Conservation (phyloP, 2,113 vertebrate species). For the Seriola quinqueradiata region DNA sequence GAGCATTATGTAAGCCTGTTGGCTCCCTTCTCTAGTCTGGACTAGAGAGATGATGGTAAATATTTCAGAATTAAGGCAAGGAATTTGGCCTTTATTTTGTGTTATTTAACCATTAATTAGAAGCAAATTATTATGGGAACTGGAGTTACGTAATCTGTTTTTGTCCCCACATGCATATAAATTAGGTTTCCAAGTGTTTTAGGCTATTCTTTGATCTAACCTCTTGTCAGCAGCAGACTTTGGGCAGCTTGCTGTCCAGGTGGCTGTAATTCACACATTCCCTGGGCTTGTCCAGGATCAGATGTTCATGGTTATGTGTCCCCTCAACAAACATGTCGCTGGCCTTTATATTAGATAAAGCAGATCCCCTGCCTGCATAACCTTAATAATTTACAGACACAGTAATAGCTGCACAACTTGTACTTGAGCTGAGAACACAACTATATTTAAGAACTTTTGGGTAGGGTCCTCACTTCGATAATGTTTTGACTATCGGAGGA, state of each 20-base stretch:
- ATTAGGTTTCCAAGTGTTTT: conserved; percentile 37
- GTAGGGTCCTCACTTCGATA: too few species aligned
- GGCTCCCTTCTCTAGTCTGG: neutral
- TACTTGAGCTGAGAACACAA: conserved; percentile 26
- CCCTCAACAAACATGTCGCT: conserved; percentile 51
- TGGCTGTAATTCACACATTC: conserved; percentile 58
- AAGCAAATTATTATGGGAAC: conserved; percentile 22
- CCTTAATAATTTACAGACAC: conserved; percentile 65
- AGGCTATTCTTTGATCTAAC: conserved; percentile 56
- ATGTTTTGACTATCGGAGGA: too few species aligned
- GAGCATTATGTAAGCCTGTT: conserved; percentile 50
- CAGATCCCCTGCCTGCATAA: conserved; percentile 38
- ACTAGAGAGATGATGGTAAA: neutral
- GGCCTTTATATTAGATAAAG: conserved; percentile 40
- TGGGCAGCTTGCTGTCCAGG: conserved; percentile 53
- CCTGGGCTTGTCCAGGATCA: conserved; percentile 52
- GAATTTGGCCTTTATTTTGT: conserved; percentile 3
- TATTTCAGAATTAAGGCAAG: neutral
- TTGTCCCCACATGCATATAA: conserved; percentile 35
- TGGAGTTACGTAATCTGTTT: conserved; percentile 7
- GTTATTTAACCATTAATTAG: conserved; percentile 8
- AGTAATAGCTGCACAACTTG: conserved; percentile 39
- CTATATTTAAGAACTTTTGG: neutral
- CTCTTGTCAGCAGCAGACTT: conserved; percentile 43
- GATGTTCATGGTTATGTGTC: conserved; percentile 62